Percentiles rank a stretch among this genome's conserved stretches.
phyloP scores from a whole-genome alignment of 2,888 invertebrate species.

The Phortica okadai region DNA sequence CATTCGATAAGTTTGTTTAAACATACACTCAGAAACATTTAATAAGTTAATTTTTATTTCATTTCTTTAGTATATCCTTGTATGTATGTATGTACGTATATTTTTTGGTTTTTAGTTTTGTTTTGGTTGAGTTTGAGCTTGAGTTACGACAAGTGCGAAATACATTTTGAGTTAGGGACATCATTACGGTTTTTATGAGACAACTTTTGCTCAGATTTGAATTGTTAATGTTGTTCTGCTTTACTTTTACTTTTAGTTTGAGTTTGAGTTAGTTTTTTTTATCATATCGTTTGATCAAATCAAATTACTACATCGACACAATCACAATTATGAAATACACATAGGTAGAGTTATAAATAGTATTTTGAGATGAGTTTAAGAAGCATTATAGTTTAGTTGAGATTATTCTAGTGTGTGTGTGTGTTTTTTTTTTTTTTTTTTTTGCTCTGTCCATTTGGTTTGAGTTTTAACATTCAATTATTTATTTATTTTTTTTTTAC shows the following conservation, averaged over 20 bases:
- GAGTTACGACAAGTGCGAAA: not conserved
- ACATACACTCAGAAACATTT: conserved; percentile 53
- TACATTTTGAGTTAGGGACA: not conserved
- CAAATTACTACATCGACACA: conserved; percentile 23
- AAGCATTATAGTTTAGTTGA: conserved; percentile 8
- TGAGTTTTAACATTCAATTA: not conserved
- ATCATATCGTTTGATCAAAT: not conserved
- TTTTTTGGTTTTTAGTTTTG: not conserved
- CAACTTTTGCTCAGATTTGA: not conserved
- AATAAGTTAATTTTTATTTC: conserved; percentile 34
- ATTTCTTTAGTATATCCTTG: conserved; percentile 30
- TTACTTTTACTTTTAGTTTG: conserved; percentile 36
- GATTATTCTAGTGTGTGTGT: conserved; percentile 3
- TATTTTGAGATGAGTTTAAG: conserved; percentile 21
- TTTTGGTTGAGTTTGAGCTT: conserved; percentile 10
- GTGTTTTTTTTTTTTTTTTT: conserved; percentile 36
- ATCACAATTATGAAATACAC: conserved; percentile 30
- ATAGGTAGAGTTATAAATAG: conserved; percentile 4
- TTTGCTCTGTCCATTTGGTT: not conserved
- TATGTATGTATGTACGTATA: not conserved
- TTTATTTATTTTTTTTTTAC: conserved; percentile 45
- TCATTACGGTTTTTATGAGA: not conserved
- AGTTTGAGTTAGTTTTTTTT: not conserved
- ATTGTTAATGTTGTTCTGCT: not conserved
- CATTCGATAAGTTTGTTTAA: conserved; percentile 45